Percentiles rank a stretch among this genome's conserved stretches.
These are phyloP conservation scores for Enteromius radiatus DNA, from an alignment of 2,797 vertebrate genomes.

Conservation along the genomic window DNA sequence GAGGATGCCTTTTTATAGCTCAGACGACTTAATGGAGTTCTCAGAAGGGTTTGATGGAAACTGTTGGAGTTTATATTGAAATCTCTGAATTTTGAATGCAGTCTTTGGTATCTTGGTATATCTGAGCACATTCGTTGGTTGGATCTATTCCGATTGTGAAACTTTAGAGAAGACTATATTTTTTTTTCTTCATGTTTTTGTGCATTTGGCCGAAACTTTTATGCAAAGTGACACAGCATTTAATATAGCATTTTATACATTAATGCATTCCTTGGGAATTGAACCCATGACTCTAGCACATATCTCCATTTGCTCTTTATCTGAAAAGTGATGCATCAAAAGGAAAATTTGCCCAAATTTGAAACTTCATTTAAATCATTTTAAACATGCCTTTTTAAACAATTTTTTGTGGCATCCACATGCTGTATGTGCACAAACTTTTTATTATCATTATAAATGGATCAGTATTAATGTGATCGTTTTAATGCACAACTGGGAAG, in stretches of 20 bases:
- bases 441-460: not conserved
- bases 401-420: not conserved
- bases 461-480: not conserved
- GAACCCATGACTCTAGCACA: not conserved
- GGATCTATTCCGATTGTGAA: not conserved
- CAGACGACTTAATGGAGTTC: conserved; percentile 16
- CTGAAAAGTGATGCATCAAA: not conserved
- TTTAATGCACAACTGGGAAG: not conserved
- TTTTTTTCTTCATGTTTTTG: not conserved
- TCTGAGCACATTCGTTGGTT: conserved; percentile 5
- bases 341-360: not conserved
- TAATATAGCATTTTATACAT: not conserved
- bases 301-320: not conserved
- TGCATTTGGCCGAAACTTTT: conserved; percentile 7
- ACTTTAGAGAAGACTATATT: not conserved
- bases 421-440: not conserved
- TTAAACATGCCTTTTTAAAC: too few species aligned
- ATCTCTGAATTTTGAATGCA: not conserved
- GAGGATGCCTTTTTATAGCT: conserved; percentile 2
- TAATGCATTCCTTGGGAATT: conserved; percentile 3
- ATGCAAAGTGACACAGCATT: conserved; percentile 8
- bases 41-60: conserved; percentile 17
- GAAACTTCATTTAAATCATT: not conserved
- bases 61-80: conserved; percentile 1
- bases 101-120: conserved; percentile 20